phyloP scores from a whole-genome alignment of 2,113 vertebrate genomes.

The Salvelinus alpinus region DNA sequence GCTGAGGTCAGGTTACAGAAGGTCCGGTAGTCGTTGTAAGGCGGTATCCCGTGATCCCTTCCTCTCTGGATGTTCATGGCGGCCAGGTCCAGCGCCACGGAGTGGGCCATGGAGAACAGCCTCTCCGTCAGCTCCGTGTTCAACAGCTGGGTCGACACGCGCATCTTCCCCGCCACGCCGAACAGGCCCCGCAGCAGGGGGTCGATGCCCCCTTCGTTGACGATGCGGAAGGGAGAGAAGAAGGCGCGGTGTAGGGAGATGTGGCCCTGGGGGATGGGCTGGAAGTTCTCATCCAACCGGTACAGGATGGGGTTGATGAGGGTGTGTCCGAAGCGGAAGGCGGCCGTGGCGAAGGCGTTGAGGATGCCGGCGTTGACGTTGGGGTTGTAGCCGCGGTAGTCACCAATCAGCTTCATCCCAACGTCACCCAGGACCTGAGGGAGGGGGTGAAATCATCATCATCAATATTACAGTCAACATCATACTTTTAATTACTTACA shows the following conservation, averaged over 20 bases:
- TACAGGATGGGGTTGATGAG: conserved; percentile 94
- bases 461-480: not conserved
- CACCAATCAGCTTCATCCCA: conserved; percentile 87
- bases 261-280: conserved; percentile 88
- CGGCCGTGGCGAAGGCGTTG: conserved; percentile 93
- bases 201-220: conserved; percentile 97
- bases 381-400: conserved; percentile 89
- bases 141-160: conserved; percentile 87
- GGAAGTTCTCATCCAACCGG: conserved; percentile 87
- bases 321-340: conserved; percentile 97
- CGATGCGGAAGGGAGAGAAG: conserved; percentile 95
- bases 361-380: conserved; percentile 89
- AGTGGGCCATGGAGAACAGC: conserved; percentile 94
- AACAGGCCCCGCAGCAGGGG: conserved; percentile 93
- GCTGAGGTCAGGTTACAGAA: conserved; percentile 94
- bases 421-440: conserved; percentile 85
- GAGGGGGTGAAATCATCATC: not conserved
- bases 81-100: conserved; percentile 94
- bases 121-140: conserved; percentile 96
- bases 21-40: conserved; percentile 95
- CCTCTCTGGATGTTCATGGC: conserved; percentile 97
- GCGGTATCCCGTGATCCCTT: conserved; percentile 93
- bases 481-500: not conserved
- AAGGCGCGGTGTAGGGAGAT: conserved; percentile 95
- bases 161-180: conserved; percentile 93